Percentiles rank a stretch among this genome's conserved stretches.
These are phyloP conservation scores for Lethenteron camtschaticum DNA, from an alignment of 2,113 vertebrate genomes.

Conservation along the genomic window DNA sequence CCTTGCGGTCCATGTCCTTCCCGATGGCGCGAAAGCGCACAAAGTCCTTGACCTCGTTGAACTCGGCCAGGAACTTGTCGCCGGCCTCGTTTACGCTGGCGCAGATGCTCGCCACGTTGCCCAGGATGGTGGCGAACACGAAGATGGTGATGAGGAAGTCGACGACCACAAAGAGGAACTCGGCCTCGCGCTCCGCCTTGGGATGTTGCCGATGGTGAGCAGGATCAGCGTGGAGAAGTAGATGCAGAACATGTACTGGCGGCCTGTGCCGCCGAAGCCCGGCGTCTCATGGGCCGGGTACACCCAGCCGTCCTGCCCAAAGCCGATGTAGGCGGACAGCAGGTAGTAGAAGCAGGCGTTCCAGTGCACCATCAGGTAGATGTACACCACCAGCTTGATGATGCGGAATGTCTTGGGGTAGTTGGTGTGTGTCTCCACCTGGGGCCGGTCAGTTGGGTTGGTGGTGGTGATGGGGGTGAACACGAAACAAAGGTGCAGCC, in stretches of 20 bases:
- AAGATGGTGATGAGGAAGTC: constrained; percentile 63
- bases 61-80: constrained; percentile 44
- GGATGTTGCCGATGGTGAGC: constrained; percentile 51
- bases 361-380: constrained; percentile 64
- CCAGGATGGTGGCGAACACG: constrained; percentile 63
- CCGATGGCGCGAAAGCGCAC: constrained; percentile 27
- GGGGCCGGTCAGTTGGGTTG: no score
- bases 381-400: constrained; percentile 51
- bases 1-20: constrained; percentile 16
- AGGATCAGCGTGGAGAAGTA: constrained; percentile 64
- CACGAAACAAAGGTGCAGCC: no score
- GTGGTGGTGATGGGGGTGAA: no score
- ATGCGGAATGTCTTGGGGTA: constrained; percentile 54
- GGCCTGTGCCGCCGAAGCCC: constrained; percentile 22
- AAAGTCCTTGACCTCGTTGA: constrained; percentile 41
- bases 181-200: constrained; percentile 26
- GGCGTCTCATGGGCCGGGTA: constrained; percentile 37
- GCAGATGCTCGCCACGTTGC: constrained; percentile 47
- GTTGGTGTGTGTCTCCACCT: constrained; percentile 44
- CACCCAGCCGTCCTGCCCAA: constrained; percentile 48
- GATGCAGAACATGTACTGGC: constrained; percentile 66
- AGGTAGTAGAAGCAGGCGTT: constrained; percentile 63
- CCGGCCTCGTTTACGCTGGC: constrained; percentile 33
- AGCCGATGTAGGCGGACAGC: constrained; percentile 40
- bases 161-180: constrained; percentile 46